Percentiles rank a stretch among this genome's conserved stretches.
Conservation (phyloP, 1,140 invertebrate species). For the Drosophila melanica region DNA sequence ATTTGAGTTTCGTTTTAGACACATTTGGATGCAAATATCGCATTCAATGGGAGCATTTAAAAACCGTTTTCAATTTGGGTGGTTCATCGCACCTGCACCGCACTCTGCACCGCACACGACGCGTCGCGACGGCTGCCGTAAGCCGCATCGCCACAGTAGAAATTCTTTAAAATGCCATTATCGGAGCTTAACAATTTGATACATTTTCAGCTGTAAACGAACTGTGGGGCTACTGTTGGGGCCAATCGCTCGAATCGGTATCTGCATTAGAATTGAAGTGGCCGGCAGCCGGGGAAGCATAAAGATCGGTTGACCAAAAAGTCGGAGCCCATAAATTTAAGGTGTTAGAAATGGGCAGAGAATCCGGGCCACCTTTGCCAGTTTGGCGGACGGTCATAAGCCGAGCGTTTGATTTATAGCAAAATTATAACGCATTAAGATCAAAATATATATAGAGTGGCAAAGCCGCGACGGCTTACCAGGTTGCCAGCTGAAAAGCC, state of each 20-base stretch:
- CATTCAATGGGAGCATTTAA: constrained; percentile 33
- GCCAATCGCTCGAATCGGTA: constrained; percentile 38
- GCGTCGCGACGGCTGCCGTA: constrained; percentile 43
- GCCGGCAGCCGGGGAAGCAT: constrained; percentile 19
- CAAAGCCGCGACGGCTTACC: constrained; percentile 25
- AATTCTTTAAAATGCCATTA: constrained; percentile 82
- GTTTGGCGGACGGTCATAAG: constrained; percentile 59
- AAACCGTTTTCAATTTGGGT: constrained; percentile 69
- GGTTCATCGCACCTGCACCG: constrained; percentile 39
- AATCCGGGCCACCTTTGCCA: not conserved
- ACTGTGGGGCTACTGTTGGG: constrained; percentile 59
- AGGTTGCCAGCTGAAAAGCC: constrained; percentile 3
- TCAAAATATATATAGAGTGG: constrained; percentile 68
- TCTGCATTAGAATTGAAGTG: constrained; percentile 80
- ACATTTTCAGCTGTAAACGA: constrained; percentile 50
- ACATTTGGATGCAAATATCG: constrained; percentile 60
- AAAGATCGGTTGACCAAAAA: constrained; percentile 10
- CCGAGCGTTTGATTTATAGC: constrained; percentile 77
- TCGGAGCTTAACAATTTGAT: constrained; percentile 68
- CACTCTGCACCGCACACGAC: constrained; percentile 50
- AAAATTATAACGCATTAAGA: constrained; percentile 82
- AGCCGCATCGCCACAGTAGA: constrained; percentile 34
- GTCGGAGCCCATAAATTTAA: constrained; percentile 61
- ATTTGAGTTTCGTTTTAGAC: not conserved
- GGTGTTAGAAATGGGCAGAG: constrained; percentile 67